Evolutionary conservation across 2,113 vertebrate species (phyloP).

Genomic region (Forbesichthys papilliferus): DNA sequence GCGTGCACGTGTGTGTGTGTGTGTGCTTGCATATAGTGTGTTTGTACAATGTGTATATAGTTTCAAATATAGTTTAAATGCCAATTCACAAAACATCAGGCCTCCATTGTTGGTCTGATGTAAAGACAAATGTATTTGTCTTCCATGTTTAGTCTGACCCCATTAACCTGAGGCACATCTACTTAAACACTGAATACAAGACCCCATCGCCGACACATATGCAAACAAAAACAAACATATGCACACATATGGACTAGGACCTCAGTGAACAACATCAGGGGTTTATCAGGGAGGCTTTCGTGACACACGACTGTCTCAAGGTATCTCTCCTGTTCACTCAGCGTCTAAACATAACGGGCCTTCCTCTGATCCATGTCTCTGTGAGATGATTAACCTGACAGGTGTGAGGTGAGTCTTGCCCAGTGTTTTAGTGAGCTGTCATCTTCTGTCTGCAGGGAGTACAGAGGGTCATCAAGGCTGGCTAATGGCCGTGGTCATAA

Average conservation of each 20-base stretch:
- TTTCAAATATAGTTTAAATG: slow-evolving; percentile 57
- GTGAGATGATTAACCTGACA: slow-evolving; percentile 66
- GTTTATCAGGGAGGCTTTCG: slow-evolving; percentile 32
- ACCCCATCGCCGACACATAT: background rate
- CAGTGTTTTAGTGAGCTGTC: slow-evolving; percentile 56
- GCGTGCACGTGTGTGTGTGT: slow-evolving; percentile 5
- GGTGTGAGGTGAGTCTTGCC: slow-evolving; percentile 54
- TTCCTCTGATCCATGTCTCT: slow-evolving; percentile 6
- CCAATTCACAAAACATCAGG: slow-evolving; percentile 70
- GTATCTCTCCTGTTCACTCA: slow-evolving; percentile 24
- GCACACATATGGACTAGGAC: background rate
- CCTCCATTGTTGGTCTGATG: slow-evolving; percentile 69
- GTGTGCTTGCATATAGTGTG: background rate
- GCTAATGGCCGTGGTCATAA: slow-evolving; percentile 58
- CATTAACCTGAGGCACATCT: slow-evolving; percentile 65
- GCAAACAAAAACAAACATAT: no score
- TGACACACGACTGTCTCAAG: slow-evolving; percentile 26
- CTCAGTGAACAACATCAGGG: slow-evolving; percentile 21
- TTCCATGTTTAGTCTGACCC: slow-evolving; percentile 63
- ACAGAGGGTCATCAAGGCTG: slow-evolving; percentile 50
- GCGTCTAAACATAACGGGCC: slow-evolving; percentile 46
- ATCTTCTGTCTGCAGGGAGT: slow-evolving; percentile 46
- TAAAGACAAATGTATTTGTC: slow-evolving; percentile 54
- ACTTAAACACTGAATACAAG: slow-evolving; percentile 51
- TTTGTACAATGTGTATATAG: slow-evolving; percentile 43